These are phyloP conservation scores for Mionectes macconnelli DNA, from an alignment of 2,113 vertebrate species.

Conservation along the genomic window DNA sequence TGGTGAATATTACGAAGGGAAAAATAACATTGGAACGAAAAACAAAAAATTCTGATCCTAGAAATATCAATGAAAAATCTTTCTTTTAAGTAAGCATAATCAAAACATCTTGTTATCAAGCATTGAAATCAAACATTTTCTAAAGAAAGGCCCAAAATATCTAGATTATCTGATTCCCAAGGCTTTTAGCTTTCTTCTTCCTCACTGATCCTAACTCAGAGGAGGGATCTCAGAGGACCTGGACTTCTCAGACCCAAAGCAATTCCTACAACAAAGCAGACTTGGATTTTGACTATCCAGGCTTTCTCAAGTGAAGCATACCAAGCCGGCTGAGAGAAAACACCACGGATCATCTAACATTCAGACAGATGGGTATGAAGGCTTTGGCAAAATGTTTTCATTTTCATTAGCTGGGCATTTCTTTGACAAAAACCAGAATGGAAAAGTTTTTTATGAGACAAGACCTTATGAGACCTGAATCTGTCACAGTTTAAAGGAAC, in stretches of 20 bases:
- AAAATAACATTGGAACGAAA: neutral
- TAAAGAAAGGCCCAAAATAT: neutral
- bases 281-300: neutral
- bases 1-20: neutral
- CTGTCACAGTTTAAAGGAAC: neutral
- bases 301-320: neutral
- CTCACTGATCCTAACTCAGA: neutral
- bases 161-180: neutral
- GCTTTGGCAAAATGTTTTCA: neutral
- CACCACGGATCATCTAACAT: neutral
- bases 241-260: neutral
- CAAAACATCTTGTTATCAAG: neutral
- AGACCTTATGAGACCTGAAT: neutral
- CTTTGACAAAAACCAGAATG: neutral
- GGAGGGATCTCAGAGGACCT: neutral
- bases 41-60: neutral
- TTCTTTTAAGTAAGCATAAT: neutral
- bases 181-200: neutral
- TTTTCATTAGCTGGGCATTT: neutral
- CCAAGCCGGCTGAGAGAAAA: neutral
- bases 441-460: neutral
- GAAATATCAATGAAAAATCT: neutral
- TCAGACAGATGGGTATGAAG: neutral
- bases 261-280: neutral
- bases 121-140: neutral